A percentile compares a stretch with the other conserved stretches of the same genome.
Evolutionary conservation across 2,113 vertebrate genomes (phyloP).

Genomic region (Condylura cristata): DNA sequence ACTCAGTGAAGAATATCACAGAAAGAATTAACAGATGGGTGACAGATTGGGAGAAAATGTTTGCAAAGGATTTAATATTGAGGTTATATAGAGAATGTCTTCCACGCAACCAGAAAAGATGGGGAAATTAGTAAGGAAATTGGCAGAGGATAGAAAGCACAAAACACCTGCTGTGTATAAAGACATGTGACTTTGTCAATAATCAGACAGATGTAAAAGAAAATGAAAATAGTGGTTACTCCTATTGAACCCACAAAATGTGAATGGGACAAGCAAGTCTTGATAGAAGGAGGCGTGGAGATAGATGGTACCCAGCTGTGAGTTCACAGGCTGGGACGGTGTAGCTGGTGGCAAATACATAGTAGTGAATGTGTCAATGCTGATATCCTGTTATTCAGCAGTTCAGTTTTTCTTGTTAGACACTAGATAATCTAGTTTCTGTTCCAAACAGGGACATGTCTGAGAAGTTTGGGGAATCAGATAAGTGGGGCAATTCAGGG

Average conservation of each 20-base stretch:
- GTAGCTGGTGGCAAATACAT: background rate
- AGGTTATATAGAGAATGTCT: background rate
- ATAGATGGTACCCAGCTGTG: background rate
- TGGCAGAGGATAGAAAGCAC: background rate
- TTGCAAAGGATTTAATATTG: background rate
- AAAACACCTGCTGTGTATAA: background rate
- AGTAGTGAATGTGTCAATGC: background rate
- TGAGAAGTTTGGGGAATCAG: background rate
- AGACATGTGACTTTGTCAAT: background rate
- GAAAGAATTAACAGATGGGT: background rate
- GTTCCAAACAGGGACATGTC: background rate
- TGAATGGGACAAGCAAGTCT: background rate
- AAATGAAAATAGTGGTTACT: background rate
- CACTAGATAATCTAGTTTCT: background rate
- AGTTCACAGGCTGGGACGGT: fast-evolving
- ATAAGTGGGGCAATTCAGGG: background rate
- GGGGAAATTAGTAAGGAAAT: background rate
- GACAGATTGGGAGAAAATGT: background rate
- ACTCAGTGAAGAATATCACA: background rate
- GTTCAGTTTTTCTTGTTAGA: background rate
- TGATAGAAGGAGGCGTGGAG: background rate
- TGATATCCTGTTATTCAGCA: background rate
- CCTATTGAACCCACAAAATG: background rate
- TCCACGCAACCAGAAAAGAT: background rate
- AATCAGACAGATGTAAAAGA: background rate